Evolutionary conservation across 2,113 vertebrate genomes (phyloP).

Genomic region (Gallinago undulata): DNA sequence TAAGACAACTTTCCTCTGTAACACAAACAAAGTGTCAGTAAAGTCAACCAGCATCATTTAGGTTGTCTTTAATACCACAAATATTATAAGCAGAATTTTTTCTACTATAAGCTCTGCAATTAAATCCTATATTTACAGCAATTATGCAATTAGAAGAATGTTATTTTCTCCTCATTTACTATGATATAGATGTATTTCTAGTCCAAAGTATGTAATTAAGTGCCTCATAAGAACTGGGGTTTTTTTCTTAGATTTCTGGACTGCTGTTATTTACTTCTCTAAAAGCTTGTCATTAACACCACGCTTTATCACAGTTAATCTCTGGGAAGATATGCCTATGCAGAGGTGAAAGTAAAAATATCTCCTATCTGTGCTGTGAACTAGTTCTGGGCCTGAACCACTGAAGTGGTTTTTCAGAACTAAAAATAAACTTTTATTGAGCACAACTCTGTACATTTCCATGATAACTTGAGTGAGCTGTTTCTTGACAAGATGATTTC

Average conservation of each 20-base stretch:
- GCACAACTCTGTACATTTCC: not conserved
- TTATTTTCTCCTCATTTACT: not conserved
- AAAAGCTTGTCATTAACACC: not conserved
- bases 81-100: not conserved
- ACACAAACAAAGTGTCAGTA: not conserved
- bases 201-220: not conserved
- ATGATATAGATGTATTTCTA: not conserved
- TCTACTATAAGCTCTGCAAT: not conserved
- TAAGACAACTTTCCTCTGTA: not conserved
- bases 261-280: not conserved
- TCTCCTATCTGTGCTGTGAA: slow-evolving; percentile 7
- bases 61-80: not conserved
- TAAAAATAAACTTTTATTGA: slow-evolving; percentile 47
- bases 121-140: not conserved
- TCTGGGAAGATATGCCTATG: not conserved
- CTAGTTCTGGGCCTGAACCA: slow-evolving; percentile 29
- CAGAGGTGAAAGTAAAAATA: slow-evolving; percentile 45
- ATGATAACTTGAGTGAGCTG: not conserved
- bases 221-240: not conserved
- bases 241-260: not conserved
- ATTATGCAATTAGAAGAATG: not conserved
- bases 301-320: not conserved
- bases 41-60: not conserved
- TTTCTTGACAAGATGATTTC: not conserved
- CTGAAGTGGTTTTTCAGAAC: not conserved